Evolutionary conservation across 2,888 invertebrate species (phyloP).

Genomic region (Xanthorhoe designata): DNA sequence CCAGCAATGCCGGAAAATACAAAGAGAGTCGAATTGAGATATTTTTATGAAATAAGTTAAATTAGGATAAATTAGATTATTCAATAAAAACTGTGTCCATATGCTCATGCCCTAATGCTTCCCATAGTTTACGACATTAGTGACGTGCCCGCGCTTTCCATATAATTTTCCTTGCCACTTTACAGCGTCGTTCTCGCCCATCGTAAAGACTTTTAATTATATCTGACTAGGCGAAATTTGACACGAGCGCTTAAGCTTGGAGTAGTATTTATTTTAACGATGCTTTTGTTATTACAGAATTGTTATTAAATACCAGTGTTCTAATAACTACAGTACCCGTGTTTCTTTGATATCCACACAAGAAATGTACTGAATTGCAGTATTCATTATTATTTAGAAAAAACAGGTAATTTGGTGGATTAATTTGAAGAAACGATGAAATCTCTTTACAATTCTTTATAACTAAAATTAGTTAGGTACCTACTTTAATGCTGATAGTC

Average conservation of each 20-base stretch:
- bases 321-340: background rate
- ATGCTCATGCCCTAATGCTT: conserved; percentile 40
- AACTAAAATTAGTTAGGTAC: too few species aligned
- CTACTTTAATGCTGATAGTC: too few species aligned
- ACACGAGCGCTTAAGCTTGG: conserved; percentile 46
- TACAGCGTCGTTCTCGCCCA: conserved; percentile 77
- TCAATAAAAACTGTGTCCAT: background rate
- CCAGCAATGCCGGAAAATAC: too few species aligned
- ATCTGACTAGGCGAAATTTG: conserved; percentile 71
- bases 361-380: background rate
- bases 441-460: too few species aligned
- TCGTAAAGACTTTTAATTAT: conserved; percentile 79
- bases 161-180: conserved; percentile 71
- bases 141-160: conserved; percentile 62
- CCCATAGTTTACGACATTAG: conserved; percentile 65
- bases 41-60: too few species aligned
- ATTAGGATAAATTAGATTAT: too few species aligned
- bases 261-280: conserved; percentile 20
- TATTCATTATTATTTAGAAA: too few species aligned
- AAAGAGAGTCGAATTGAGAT: too few species aligned
- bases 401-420: too few species aligned
- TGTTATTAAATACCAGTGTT: background rate
- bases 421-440: too few species aligned
- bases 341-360: background rate
- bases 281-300: background rate